Percentiles rank a stretch among this genome's conserved stretches.
phyloP scores from a whole-genome alignment of 2,888 invertebrate genomes.

The Drosophila diplacantha region DNA sequence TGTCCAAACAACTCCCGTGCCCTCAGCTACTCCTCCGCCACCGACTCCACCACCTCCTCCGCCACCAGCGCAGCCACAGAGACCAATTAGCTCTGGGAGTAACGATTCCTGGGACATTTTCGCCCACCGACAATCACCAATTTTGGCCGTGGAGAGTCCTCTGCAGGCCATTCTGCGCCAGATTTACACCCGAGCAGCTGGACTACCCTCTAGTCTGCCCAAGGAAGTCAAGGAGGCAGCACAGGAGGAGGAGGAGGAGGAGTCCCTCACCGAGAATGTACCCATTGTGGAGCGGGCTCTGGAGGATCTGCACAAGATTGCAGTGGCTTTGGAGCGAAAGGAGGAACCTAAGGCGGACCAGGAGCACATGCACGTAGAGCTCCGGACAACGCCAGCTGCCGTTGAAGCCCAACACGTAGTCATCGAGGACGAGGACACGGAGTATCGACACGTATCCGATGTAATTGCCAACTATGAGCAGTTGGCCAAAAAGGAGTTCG shows the following conservation, averaged over 20 bases:
- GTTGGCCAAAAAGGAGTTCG: constrained; percentile 43
- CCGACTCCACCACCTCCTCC: constrained; percentile 16
- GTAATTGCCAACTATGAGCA: constrained; percentile 70
- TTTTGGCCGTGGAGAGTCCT: constrained; percentile 67
- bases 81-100: constrained; percentile 13
- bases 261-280: constrained; percentile 70
- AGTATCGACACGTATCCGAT: constrained; percentile 61
- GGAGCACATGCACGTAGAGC: constrained; percentile 44
- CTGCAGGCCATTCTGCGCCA: constrained; percentile 69
- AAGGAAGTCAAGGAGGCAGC: constrained; percentile 33
- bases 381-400: constrained; percentile 53
- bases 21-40: constrained; percentile 15
- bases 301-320: constrained; percentile 70
- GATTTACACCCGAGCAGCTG: constrained; percentile 61
- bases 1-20: constrained; percentile 40
- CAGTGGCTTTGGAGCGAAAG: constrained; percentile 48
- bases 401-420: constrained; percentile 54
- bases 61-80: neutral
- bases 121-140: constrained; percentile 53
- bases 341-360: constrained; percentile 7
- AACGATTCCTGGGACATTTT: constrained; percentile 54
- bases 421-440: constrained; percentile 53
- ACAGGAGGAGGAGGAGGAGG: constrained; percentile 8
- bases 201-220: constrained; percentile 33
- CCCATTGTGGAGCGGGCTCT: constrained; percentile 75